Percentiles rank a stretch among this genome's conserved stretches.
Conservation (phyloP, 2,113 vertebrate species). For the Leptobrachium leishanense region DNA sequence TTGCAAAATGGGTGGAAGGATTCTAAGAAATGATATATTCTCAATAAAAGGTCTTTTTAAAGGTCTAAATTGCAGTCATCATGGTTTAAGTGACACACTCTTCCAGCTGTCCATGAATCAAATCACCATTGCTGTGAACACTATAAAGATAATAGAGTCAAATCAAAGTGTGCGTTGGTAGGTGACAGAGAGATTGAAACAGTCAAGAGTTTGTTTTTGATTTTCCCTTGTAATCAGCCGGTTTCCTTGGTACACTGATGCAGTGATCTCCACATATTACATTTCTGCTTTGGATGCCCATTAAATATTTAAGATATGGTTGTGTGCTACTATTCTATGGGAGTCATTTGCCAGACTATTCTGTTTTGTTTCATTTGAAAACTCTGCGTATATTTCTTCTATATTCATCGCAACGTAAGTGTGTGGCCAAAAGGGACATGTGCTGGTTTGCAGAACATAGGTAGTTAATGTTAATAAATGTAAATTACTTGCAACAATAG, state of each 20-base stretch:
- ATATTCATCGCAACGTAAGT: too few relatives aligned
- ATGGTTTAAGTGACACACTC: background rate
- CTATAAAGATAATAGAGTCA: constrained; percentile 12
- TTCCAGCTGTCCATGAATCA: background rate
- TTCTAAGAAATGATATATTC: background rate
- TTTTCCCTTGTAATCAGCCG: background rate
- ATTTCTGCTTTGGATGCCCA: background rate
- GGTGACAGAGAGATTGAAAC: constrained; percentile 11
- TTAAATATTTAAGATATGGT: background rate
- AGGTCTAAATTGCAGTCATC: constrained; percentile 16
- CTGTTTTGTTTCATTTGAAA: background rate
- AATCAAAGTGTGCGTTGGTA: background rate
- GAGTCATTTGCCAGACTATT: background rate
- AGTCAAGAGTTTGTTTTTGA: background rate
- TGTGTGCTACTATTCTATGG: background rate
- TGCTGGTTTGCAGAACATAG: too few relatives aligned
- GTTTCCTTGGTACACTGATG: background rate
- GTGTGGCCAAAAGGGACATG: too few relatives aligned
- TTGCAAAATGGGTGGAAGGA: background rate
- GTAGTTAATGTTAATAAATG: too few relatives aligned
- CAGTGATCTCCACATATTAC: background rate
- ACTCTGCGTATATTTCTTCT: background rate
- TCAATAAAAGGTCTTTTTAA: background rate
- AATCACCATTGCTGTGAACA: constrained; percentile 2
- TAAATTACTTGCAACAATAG: too few relatives aligned